Conservation (phyloP, 2,113 vertebrate genomes). For the Danionella cerebrum region DNA sequence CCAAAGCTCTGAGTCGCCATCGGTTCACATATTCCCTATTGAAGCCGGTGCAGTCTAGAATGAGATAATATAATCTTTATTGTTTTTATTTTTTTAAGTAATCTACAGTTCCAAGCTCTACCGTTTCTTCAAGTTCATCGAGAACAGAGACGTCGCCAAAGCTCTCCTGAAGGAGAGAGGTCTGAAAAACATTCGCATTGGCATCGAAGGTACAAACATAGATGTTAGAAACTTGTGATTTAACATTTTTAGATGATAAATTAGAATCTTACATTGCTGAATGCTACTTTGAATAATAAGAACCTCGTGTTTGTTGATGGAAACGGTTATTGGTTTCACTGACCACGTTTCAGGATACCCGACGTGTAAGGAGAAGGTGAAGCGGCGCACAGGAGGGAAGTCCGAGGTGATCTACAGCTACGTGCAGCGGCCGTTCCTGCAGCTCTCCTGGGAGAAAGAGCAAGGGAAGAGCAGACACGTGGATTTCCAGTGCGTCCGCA, state of each 20-base stretch:
- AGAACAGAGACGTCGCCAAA: conserved; percentile 95
- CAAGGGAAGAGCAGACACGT: conserved; percentile 95
- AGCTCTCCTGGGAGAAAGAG: conserved; percentile 99
- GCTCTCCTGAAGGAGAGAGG: conserved; percentile 91
- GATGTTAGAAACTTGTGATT: not conserved
- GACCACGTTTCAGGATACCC: conserved; percentile 82
- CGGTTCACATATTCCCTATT: no score
- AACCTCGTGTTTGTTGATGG: no score
- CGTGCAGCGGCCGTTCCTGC: conserved; percentile 91
- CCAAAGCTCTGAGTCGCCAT: no score
- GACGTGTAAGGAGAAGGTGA: conserved; percentile 97
- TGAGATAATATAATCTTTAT: not conserved
- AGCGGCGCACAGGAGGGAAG: conserved; percentile 87
- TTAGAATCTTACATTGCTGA: no score
- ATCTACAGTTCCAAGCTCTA: conserved; percentile 98
- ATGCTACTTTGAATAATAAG: no score
- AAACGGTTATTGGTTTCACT: no score
- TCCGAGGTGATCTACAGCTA: conserved; percentile 98
- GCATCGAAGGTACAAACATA: conserved; percentile 85
- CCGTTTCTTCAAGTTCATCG: conserved; percentile 98
- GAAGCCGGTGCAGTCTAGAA: no score
- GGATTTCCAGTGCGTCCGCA: conserved; percentile 96
- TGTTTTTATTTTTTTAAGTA: conserved; percentile 66
- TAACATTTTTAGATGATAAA: no score
- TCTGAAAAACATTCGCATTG: conserved; percentile 93